Evolutionary conservation across 2,113 vertebrate genomes (phyloP), one percentile per base, ranked within the genome.

Genomic region (Poecile atricapillus): DNA sequence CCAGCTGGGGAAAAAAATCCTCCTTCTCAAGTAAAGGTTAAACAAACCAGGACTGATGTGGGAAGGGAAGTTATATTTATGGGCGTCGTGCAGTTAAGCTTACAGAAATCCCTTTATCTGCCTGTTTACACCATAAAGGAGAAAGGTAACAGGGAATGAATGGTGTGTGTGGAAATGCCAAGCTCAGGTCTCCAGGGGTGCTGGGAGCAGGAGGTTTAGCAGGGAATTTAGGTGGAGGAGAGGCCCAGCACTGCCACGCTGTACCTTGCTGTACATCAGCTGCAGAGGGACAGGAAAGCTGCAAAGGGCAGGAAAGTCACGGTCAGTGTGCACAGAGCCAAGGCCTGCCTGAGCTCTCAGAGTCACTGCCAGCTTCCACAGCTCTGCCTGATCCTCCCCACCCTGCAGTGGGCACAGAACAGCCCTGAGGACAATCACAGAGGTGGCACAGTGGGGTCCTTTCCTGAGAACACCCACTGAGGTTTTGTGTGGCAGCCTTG

Each of bases 361-460:
- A 62, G 59, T 23, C 86, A 31, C 76, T 35, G 63, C 53, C 62
- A 53, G 27, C 60, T 33, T 4, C 4, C 44, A 1, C 20, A 19
- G 55, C 67, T 21, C 39, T 73, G 37, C 79, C 49, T 12, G 30
- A 15, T 46, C 39, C 12, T 12, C 21, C 46, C 46, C 15, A 15
- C 5, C 31, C 83, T 13, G 60, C 56, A 68, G 44, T 1, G 64
- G 79, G 47, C 21, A 63, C 11, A 46, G 58, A n/a, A 31, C 44
- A 71, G 1, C 56, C 50, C 56, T 7, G 2, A 47, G 64, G 30
- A 70, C 27, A 49, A 5, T 2, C 25, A 13, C 0, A 0, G 58
- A 33, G 43, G 33, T 15, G 55, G 37, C 35, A 74, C 84, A 60
- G n/a, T 2, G 17, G 59, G 68, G 63, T 46, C 78, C 15, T 33